Percentiles rank a stretch among this genome's conserved stretches.
These are phyloP conservation scores for Neodiprion virginianus DNA, from an alignment of 1,140 invertebrate genomes.

Conservation along the genomic window DNA sequence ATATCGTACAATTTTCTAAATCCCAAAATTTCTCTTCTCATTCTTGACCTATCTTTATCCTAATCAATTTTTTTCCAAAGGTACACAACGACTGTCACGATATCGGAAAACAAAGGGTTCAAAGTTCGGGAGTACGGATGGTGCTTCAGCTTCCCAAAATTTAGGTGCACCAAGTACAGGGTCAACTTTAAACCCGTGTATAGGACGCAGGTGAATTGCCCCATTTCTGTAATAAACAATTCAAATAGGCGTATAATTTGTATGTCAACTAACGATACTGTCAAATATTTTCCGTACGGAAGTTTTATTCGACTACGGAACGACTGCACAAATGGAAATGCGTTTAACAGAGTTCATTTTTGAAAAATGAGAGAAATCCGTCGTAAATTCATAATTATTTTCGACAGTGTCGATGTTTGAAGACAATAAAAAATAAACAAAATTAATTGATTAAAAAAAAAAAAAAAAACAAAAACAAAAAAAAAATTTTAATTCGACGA, in stretches of 20 bases:
- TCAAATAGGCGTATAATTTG: neutral
- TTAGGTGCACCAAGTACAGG: conserved; percentile 85
- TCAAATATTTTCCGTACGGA: too few species aligned
- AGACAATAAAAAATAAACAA: too few species aligned
- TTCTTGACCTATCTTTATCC: neutral
- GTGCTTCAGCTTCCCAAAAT: conserved; percentile 81
- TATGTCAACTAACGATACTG: neutral
- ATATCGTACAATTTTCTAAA: neutral
- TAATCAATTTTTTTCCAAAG: conserved; percentile 59
- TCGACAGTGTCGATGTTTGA: too few species aligned
- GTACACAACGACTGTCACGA: conserved; percentile 73
- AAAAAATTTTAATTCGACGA: too few species aligned
- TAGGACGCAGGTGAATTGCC: conserved; percentile 66
- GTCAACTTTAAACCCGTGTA: conserved; percentile 76
- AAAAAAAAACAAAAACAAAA: too few species aligned
- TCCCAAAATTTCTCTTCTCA: neutral
- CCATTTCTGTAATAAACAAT: too few species aligned
- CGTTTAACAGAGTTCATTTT: too few species aligned
- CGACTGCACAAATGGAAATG: too few species aligned
- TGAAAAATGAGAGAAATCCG: too few species aligned
- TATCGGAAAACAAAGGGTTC: conserved; percentile 81
- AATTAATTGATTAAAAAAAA: neutral
- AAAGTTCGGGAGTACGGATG: conserved; percentile 80
- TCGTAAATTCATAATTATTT: too few species aligned
- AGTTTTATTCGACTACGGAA: too few species aligned